These are phyloP conservation scores for Acrocephalus scirpaceus DNA, from an alignment of 2,797 vertebrate species.

Conservation along the genomic window DNA sequence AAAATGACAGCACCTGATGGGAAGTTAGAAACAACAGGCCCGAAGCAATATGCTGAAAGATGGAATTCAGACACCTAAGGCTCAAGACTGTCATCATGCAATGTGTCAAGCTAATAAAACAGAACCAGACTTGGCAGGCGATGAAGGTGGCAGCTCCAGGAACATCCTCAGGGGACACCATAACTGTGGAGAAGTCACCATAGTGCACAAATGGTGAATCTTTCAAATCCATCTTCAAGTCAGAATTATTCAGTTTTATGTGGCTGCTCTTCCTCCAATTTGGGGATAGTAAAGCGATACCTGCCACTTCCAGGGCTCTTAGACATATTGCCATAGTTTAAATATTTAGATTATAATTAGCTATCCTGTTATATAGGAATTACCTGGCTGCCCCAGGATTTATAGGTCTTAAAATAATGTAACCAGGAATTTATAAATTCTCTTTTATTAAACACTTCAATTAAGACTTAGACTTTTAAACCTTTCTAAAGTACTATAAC, in stretches of 20 bases:
- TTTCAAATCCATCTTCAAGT: not conserved
- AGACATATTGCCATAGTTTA: not conserved
- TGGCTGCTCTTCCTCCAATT: not conserved
- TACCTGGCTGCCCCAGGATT: not conserved
- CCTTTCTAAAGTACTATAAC: not conserved
- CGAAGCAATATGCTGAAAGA: not conserved
- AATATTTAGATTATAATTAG: not conserved
- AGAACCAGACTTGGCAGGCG: not conserved
- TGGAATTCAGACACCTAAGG: not conserved
- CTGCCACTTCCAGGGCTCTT: not conserved
- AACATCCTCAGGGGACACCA: not conserved
- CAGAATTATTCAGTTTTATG: not conserved
- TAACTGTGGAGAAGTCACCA: not conserved
- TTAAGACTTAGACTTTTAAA: not conserved
- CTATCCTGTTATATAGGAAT: not conserved
- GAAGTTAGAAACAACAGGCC: not conserved
- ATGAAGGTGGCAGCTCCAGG: not conserved
- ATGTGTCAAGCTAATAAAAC: slow-evolving; percentile 42
- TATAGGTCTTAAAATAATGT: not conserved
- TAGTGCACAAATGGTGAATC: not conserved
- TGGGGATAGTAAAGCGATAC: not conserved
- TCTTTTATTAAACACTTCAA: not conserved
- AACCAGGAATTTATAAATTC: not conserved
- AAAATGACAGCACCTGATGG: slow-evolving; percentile 41
- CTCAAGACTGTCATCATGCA: not conserved